These are phyloP conservation scores for Saxidomus purpurata DNA, from an alignment of 1,140 invertebrate genomes.

Conservation along the genomic window DNA sequence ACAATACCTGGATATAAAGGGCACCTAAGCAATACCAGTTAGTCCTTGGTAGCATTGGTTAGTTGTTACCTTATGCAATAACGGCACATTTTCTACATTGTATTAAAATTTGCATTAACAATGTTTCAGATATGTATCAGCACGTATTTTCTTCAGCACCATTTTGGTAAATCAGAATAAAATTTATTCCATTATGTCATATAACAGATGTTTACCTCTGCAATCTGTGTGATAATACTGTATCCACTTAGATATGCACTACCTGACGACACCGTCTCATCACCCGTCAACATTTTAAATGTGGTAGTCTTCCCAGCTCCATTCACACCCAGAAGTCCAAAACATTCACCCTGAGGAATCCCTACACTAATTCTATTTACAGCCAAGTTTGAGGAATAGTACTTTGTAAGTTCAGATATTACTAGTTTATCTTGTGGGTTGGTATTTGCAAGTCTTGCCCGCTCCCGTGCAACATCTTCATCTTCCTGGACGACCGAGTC, in stretches of 20 bases:
- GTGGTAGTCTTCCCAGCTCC: constrained; percentile 97
- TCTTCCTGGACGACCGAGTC: constrained; percentile 73
- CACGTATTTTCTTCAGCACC: too few species aligned
- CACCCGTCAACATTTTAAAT: constrained; percentile 93
- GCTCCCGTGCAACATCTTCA: constrained; percentile 77
- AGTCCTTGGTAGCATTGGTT: too few species aligned
- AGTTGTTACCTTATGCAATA: too few species aligned
- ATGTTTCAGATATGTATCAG: too few species aligned
- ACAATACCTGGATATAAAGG: too few species aligned
- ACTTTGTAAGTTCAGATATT: constrained; percentile 88
- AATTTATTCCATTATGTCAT: too few species aligned
- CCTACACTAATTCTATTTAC: constrained; percentile 88
- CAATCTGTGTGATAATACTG: constrained; percentile 82
- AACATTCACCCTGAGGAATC: constrained; percentile 91
- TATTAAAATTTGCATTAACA: too few species aligned
- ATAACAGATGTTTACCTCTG: too few species aligned
- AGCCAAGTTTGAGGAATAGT: constrained; percentile 87
- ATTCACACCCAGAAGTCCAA: constrained; percentile 94
- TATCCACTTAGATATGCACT: constrained; percentile 79
- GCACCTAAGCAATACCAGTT: too few species aligned
- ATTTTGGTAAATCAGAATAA: too few species aligned
- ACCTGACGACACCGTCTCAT: constrained; percentile 82
- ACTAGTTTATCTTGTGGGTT: constrained; percentile 65
- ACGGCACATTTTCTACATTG: too few species aligned
- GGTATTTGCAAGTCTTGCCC: constrained; percentile 68